Percentiles rank a stretch among this genome's conserved stretches.
Evolutionary conservation across 2,797 vertebrate species (phyloP).

Genomic region (Xenops minutus): DNA sequence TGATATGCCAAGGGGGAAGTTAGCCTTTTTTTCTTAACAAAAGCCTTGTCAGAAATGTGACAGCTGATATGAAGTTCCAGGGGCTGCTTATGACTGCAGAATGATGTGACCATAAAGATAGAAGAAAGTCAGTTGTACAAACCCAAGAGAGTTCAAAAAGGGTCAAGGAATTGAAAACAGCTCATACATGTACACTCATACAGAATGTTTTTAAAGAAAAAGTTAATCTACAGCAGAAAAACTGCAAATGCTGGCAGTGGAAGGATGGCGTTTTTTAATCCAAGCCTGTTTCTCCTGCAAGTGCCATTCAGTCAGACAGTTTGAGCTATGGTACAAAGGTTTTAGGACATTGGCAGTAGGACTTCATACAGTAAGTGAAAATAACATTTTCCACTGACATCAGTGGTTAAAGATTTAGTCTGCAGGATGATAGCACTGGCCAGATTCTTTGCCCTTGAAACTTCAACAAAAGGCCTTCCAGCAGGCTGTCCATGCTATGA

Average conservation of each 20-base stretch:
- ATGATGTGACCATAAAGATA: neutral
- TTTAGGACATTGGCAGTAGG: neutral
- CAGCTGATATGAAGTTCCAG: neutral
- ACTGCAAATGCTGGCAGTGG: neutral
- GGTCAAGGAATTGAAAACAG: neutral
- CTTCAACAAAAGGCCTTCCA: neutral
- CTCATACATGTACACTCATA: neutral
- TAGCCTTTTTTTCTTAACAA: neutral
- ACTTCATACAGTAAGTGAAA: neutral
- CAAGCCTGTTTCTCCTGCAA: neutral
- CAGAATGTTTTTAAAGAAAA: neutral
- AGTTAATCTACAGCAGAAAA: neutral
- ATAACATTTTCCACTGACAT: neutral
- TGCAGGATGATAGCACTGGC: neutral
- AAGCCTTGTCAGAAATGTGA: neutral
- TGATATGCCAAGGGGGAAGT: neutral
- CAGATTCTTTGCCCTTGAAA: neutral
- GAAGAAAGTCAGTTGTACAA: neutral
- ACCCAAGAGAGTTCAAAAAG: neutral
- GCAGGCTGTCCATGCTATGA: fast-evolving
- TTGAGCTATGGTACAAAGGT: neutral
- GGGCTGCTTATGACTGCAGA: neutral
- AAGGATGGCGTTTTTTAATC: neutral
- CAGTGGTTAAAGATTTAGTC: neutral
- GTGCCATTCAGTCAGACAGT: neutral